phyloP scores from a whole-genome alignment of 2,797 vertebrate species.

The Acanthurus tractus region DNA sequence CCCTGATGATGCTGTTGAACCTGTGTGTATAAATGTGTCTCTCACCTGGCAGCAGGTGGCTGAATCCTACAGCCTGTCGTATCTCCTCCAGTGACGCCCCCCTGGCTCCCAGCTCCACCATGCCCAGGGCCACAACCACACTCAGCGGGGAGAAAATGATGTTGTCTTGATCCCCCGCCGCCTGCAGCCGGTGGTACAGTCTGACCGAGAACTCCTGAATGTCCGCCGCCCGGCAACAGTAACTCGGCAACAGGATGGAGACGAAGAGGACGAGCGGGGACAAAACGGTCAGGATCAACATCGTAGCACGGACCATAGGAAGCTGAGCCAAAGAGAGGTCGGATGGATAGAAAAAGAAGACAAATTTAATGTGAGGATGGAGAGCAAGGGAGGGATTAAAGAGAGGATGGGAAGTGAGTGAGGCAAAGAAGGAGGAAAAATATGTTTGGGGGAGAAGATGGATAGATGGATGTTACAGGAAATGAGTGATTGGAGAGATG shows the following conservation, averaged over 20 bases:
- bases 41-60: constrained; percentile 90
- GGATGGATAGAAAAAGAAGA: not conserved
- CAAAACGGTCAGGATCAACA: constrained; percentile 76
- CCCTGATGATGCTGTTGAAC: not conserved
- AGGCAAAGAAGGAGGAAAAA: constrained; percentile 10
- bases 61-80: constrained; percentile 91
- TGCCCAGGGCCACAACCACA: constrained; percentile 91
- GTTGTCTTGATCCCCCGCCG: constrained; percentile 90
- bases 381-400: not conserved
- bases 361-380: not conserved
- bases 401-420: not conserved
- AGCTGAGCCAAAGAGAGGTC: constrained; percentile 40
- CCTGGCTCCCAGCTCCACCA: constrained; percentile 94
- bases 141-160: constrained; percentile 96
- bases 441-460: constrained; percentile 14
- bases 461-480: constrained; percentile 7
- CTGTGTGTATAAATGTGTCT: not conserved
- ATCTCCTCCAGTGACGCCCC: constrained; percentile 94
- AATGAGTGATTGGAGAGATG: constrained; percentile 27
- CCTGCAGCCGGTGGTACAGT: constrained; percentile 93
- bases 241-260: constrained; percentile 85
- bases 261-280: constrained; percentile 84
- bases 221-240: constrained; percentile 83
- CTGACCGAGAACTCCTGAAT: constrained; percentile 93
- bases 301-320: constrained; percentile 61